These are phyloP conservation scores for Indri indri DNA, from an alignment of 2,113 vertebrate genomes.

Conservation along the genomic window DNA sequence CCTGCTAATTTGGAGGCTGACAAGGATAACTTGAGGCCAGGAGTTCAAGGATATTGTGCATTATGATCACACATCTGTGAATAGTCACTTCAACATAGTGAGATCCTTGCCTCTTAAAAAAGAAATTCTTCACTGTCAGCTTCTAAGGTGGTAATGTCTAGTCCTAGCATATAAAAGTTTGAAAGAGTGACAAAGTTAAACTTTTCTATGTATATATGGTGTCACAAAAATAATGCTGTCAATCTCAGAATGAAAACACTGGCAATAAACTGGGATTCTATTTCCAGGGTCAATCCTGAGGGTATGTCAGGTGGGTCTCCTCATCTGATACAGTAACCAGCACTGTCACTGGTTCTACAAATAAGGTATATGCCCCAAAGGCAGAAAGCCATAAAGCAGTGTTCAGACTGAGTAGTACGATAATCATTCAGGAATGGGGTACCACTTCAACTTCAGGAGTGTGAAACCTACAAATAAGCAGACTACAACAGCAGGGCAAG, in stretches of 20 bases:
- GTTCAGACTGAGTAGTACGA: neutral
- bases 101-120: neutral
- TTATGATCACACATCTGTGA: neutral
- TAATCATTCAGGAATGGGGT: neutral
- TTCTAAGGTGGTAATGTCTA: neutral
- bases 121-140: neutral
- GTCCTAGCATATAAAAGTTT: neutral
- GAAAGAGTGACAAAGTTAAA: neutral
- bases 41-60: neutral
- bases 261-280: neutral
- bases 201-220: neutral
- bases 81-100: neutral
- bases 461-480: slow-evolving; percentile 20
- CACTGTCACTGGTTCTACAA: slow-evolving; percentile 11
- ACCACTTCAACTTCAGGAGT: neutral
- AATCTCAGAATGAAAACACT: neutral
- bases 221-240: slow-evolving; percentile 40
- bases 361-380: slow-evolving; percentile 7
- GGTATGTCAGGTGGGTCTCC: neutral
- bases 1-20: neutral
- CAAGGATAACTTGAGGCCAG: neutral
- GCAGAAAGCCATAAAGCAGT: neutral
- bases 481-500: neutral
- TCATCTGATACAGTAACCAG: neutral
- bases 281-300: neutral